These are phyloP conservation scores for Drosophila quadrilineata DNA, from an alignment of 1,140 invertebrate species.

Conservation along the genomic window DNA sequence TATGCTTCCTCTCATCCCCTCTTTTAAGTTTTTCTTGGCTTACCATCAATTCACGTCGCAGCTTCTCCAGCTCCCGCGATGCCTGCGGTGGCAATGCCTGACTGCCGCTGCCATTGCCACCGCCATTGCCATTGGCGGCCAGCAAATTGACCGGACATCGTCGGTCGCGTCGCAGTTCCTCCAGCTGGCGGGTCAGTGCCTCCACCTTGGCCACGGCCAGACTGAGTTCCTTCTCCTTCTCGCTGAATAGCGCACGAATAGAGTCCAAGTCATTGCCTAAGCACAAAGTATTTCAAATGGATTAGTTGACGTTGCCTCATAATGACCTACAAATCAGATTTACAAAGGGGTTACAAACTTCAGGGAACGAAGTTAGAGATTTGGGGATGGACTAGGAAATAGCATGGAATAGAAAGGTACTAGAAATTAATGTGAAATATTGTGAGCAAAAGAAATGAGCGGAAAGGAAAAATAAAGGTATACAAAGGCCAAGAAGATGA, in stretches of 20 bases:
- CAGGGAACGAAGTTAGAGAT: no score
- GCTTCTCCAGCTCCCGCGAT: constrained; percentile 93
- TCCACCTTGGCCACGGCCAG: constrained; percentile 97
- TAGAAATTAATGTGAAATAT: no score
- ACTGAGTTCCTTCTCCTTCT: constrained; percentile 97
- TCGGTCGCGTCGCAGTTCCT: constrained; percentile 90
- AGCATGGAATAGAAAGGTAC: no score
- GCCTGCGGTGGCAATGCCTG: constrained; percentile 87
- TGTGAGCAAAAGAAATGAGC: no score
- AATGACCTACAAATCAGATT: constrained; percentile 15
- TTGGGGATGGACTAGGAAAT: no score
- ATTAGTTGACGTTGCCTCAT: constrained; percentile 24
- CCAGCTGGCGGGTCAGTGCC: constrained; percentile 95
- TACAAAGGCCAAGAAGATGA: no score
- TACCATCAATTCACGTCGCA: constrained; percentile 94
- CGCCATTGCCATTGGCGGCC: constrained; percentile 63
- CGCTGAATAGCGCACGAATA: constrained; percentile 96
- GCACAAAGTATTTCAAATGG: constrained; percentile 58
- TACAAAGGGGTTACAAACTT: no score
- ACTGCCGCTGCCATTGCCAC: no score
- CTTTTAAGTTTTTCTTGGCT: constrained; percentile 79
- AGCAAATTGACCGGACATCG: constrained; percentile 79
- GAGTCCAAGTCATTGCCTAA: constrained; percentile 96
- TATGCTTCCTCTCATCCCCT: not conserved
- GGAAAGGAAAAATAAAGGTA: no score